Evolutionary conservation across 2,888 invertebrate species (phyloP).

Genomic region (Meandrusa payeni): DNA sequence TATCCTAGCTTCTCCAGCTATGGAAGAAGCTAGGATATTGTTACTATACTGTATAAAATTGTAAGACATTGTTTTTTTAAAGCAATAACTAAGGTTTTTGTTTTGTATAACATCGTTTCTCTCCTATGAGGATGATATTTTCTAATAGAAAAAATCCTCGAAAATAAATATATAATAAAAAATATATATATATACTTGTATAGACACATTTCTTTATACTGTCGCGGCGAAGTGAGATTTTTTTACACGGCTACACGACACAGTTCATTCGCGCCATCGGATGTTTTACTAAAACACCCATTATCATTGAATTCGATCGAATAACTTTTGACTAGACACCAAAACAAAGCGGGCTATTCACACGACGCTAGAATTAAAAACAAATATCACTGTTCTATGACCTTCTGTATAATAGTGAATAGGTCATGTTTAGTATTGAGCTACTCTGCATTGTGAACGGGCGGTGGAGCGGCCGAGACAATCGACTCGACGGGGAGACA

Average conservation of each 20-base stretch:
- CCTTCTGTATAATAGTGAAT: slow-evolving; percentile 35
- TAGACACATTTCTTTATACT: no score
- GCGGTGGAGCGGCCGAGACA: slow-evolving; percentile 4
- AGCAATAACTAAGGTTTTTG: no score
- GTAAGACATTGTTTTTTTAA: no score
- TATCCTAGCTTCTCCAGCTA: no score
- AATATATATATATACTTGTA: no score
- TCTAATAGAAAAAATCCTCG: no score
- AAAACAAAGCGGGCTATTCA: slow-evolving; percentile 33
- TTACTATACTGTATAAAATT: no score
- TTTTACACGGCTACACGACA: slow-evolving; percentile 10
- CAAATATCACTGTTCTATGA: slow-evolving; percentile 37
- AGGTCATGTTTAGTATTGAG: slow-evolving; percentile 33
- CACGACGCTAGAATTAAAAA: slow-evolving; percentile 36
- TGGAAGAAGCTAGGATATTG: no score
- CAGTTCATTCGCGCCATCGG: slow-evolving; percentile 18
- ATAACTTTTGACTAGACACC: slow-evolving; percentile 23
- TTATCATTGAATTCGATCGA: slow-evolving; percentile 19
- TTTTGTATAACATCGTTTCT: no score
- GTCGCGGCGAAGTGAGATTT: slow-evolving; percentile 10
- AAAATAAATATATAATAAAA: no score
- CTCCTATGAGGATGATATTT: no score
- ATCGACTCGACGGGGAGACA: slow-evolving; percentile 4
- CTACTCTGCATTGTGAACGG: slow-evolving; percentile 32
- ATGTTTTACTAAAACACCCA: slow-evolving; percentile 24